Conservation (phyloP, 1,140 invertebrate genomes). For the Colletes latitarsis region DNA sequence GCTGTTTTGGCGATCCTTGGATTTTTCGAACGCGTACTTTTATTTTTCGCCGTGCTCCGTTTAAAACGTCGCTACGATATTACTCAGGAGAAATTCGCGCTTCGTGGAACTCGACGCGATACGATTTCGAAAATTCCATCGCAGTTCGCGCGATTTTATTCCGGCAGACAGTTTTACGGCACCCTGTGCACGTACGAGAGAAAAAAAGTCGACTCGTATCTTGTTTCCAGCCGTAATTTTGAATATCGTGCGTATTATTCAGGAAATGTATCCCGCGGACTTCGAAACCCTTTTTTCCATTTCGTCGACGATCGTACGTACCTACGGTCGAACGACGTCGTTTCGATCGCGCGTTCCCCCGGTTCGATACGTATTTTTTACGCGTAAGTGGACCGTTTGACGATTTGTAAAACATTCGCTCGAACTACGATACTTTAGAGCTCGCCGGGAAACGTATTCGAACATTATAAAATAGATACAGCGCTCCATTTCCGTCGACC, state of each 20-base stretch:
- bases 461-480: not conserved
- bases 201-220: not conserved
- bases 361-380: not conserved
- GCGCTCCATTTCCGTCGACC: not conserved
- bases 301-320: not conserved
- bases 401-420: not conserved
- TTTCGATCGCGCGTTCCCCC: not conserved
- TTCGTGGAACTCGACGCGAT: not conserved
- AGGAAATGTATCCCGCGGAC: not conserved
- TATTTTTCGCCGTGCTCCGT: not conserved
- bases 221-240: not conserved
- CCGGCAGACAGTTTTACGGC: not conserved
- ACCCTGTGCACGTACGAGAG: no score
- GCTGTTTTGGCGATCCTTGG: no score
- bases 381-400: not conserved
- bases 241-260: not conserved
- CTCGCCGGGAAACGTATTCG: not conserved
- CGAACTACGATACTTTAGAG: not conserved
- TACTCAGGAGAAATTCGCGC: not conserved
- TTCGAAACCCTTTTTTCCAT: not conserved
- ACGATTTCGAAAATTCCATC: conserved; percentile 3
- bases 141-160: no score
- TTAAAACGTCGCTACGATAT: not conserved
- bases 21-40: not conserved
- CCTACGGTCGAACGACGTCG: no score